Evolutionary conservation across 2,797 vertebrate species (phyloP), one percentile per base, ranked within the genome.

Genomic region (Netta rufina): DNA sequence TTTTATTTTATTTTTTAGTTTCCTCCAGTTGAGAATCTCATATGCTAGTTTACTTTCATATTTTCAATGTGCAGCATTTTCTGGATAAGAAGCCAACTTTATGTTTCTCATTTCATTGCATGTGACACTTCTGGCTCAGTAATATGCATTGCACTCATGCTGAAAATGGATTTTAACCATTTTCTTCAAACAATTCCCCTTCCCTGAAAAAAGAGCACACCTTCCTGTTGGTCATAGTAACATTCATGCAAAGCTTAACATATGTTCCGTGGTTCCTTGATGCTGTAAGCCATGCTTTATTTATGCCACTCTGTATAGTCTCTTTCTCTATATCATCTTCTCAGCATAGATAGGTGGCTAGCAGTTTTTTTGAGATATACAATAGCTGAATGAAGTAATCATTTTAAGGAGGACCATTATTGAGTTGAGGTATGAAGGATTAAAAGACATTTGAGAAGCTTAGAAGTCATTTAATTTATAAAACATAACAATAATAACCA

Each of bases 141-240:
- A 33, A 33, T 33, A 33, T 33, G 33, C 33, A 33, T 33, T 33
- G 39, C 82, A 73, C 22, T 79, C 14, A 73, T 0, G 0, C 21
- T 83, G 49, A 69, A 93, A 78, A 75, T 54, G 9, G 9, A 3
- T 25, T 93, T 90, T 72, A 78, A 21, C 4, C 11, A 66, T 61
- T 69, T 72, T 45, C 2, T 91, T 74, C 25, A 71, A 43, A 47
- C 0, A 0, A 0, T 47, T 70, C 20, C 20, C 13, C 14, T 84
- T 79, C 22, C 10, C 12, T 24, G 22, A 30, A 64, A 77, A 70
- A 6, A 32, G 49, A 76, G 3, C 6, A 30, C 7, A 7, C 11
- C 9, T 60, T 62, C 61, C 15, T 43, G 18, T 8, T 1, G 1
- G 11, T 21, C 20, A 57, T 3, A 4, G 22, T 25, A 53, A 45